Evolutionary conservation across 2,113 vertebrate genomes (phyloP), one percentile per base, ranked within the genome.

Genomic region (Microtus montanus): DNA sequence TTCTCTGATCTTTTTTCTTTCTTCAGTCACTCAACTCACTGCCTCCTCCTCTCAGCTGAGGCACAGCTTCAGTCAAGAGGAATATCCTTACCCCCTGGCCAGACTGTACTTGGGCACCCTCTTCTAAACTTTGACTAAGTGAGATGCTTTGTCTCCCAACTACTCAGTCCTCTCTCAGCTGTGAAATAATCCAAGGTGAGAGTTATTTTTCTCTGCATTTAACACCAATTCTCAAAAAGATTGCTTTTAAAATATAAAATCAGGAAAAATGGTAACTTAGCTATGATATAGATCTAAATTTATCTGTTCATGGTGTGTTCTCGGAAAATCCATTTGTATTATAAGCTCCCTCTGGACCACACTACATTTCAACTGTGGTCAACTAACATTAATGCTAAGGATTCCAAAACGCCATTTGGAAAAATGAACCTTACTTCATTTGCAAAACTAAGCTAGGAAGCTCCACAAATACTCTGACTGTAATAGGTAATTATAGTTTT

Each of bases 401-500:
- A 73, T 26, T 73, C 33, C 49, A 78, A 86, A 93, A 77, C 30
- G 28, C 80, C 47, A 44, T 84, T 93, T 90, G 49, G 80, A 89
- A 95, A 91, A 89, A 49, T 49, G 33, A 89, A 83, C 83, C 91
- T 74, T 49, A 54, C 22, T 13, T 89, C 38, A 68, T 91, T 95
- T 74, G 93, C 88, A 19, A 78, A 94, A 91, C 3, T 52, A 63
- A 95, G 54, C 87, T 74, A 35, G 52, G 83, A 73, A 33, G 9
- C 3, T 73, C 78, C 49, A 54, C 87, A 94, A 89, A 82, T 79
- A 52, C 5, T 91, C 5, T 91, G 24, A 91, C 19, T 20, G 9
- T 71, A 91, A 93, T 19, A 92, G n/a, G 54, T 85, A 96, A 92
- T 73, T 63, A 28, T 54, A 75, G 95, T 47, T 5, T 4, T 91